Evolutionary conservation across 1,140 invertebrate species (phyloP).

Genomic region (Ooceraea biroi): DNA sequence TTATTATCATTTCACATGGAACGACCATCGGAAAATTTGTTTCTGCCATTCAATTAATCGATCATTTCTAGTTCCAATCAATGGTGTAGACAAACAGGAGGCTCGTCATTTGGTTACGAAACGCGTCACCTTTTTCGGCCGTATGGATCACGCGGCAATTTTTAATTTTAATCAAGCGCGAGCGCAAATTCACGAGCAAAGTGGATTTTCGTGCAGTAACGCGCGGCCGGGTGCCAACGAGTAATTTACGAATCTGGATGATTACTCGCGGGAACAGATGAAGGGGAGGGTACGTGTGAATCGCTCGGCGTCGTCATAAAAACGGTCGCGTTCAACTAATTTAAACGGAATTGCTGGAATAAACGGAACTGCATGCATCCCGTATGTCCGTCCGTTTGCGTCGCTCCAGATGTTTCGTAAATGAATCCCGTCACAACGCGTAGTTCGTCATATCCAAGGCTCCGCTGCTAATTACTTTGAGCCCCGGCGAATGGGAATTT

Average conservation of each 20-base stretch:
- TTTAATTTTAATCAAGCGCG: slow-evolving; percentile 61
- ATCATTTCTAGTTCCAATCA: slow-evolving; percentile 27
- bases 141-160: slow-evolving; percentile 45
- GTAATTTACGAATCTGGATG: slow-evolving; percentile 76
- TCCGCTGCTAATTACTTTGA: slow-evolving; percentile 71
- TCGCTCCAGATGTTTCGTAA: slow-evolving; percentile 83
- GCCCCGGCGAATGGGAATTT: slow-evolving; percentile 37
- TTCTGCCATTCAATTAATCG: background rate
- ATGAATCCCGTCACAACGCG: slow-evolving; percentile 77
- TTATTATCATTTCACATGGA: slow-evolving; percentile 24
- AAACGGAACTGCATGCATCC: slow-evolving; percentile 85
- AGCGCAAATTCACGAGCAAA: slow-evolving; percentile 45
- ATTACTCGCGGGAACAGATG: slow-evolving; percentile 74
- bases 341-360: slow-evolving; percentile 84
- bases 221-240: slow-evolving; percentile 53
- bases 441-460: slow-evolving; percentile 62
- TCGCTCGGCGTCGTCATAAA: slow-evolving; percentile 82
- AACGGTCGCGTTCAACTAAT: slow-evolving; percentile 82
- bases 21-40: slow-evolving; percentile 23
- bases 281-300: slow-evolving; percentile 80
- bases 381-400: slow-evolving; percentile 67
- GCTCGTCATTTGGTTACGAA: slow-evolving; percentile 1
- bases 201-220: slow-evolving; percentile 65
- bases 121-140: slow-evolving; percentile 5
- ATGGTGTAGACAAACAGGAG: background rate